Conservation (phyloP, 2,888 invertebrate genomes). For the Molorchus minor region DNA sequence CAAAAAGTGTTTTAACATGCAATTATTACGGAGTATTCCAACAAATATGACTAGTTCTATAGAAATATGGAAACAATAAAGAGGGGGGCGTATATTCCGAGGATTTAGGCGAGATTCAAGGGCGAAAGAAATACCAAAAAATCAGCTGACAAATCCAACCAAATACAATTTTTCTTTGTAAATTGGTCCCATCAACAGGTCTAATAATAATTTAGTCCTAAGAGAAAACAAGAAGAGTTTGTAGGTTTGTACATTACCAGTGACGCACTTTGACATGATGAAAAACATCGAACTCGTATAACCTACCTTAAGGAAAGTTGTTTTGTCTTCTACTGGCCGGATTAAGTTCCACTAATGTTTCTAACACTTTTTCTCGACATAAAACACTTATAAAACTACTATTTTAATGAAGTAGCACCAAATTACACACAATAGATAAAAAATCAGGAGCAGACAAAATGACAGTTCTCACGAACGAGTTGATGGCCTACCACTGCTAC, state of each 20-base stretch:
- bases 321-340: constrained; percentile 35
- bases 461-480: constrained; percentile 46
- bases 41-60: constrained; percentile 25
- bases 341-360: constrained; percentile 49
- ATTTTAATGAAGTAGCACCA: constrained; percentile 47
- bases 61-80: constrained; percentile 39
- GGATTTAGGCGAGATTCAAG: constrained; percentile 43
- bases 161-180: constrained; percentile 29
- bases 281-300: constrained; percentile 58
- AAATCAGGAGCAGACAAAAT: constrained; percentile 49
- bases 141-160: constrained; percentile 41
- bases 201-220: constrained; percentile 31
- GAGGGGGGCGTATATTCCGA: constrained; percentile 49
- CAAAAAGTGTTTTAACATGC: constrained; percentile 21
- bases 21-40: constrained; percentile 16
- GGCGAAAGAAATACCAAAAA: constrained; percentile 39
- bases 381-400: constrained; percentile 45
- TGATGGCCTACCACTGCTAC: constrained; percentile 1
- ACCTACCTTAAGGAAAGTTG: constrained; percentile 56
- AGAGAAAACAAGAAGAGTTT: constrained; percentile 39
- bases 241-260: constrained; percentile 46
- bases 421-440: constrained; percentile 51
- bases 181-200: constrained; percentile 46
- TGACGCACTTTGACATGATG: constrained; percentile 61
- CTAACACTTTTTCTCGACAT: constrained; percentile 49